Base-by-base conservation (phyloP, 2,888 invertebrate genomes). In the Epicampocera succincta region DNA sequence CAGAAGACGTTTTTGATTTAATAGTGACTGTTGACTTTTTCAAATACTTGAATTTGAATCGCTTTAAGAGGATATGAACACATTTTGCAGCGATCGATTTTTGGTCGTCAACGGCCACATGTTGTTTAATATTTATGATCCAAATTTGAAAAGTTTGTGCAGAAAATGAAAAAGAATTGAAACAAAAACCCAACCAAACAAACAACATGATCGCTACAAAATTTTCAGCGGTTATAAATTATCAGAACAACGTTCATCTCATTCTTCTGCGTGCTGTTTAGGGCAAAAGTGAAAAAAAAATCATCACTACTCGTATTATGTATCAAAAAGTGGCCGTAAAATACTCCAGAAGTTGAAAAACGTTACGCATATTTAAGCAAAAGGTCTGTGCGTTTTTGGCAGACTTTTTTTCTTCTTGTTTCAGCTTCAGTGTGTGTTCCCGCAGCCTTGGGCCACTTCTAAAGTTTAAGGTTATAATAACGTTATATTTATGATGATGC, bases 91-190 rank as follows among this genome's bases (percentile, higher is more conserved):
- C 46, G 38, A 76, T 61, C 60, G 66, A 52, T 66, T 33, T 19
- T 65, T 65, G 29, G 12, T 21, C 38, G 5, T 19, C 44, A 46
- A 19, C 29, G 78, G 46, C 78, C 78, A 72, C 78, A 78, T 78
- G 72, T 79, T 73, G 78, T 73, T 72, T 6, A 79, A 68, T 72
- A 79, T 79, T 79, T 79, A 79, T 79, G 66, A 79, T 46, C 66
- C 25, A 5, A 50, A 71, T 40, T 50, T 33, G 38, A 50, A 65
- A 77, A 48, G 50, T 52, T 73, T 73, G 72, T 60, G 56, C 56
- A 54, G 69, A 76, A 63, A 60, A 42, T 12, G 52, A 60, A 44
- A 50, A 4, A 61, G 40, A 50, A 17, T 13, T 13, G 8, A 29
- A 50, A 46, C 50, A 50, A 56, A 15, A 25, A 58, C n/a, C n/a